Percentiles rank a stretch among this genome's conserved stretches.
These are phyloP conservation scores for Eubasilissa splendida DNA, from an alignment of 2,888 invertebrate species.

Conservation along the genomic window DNA sequence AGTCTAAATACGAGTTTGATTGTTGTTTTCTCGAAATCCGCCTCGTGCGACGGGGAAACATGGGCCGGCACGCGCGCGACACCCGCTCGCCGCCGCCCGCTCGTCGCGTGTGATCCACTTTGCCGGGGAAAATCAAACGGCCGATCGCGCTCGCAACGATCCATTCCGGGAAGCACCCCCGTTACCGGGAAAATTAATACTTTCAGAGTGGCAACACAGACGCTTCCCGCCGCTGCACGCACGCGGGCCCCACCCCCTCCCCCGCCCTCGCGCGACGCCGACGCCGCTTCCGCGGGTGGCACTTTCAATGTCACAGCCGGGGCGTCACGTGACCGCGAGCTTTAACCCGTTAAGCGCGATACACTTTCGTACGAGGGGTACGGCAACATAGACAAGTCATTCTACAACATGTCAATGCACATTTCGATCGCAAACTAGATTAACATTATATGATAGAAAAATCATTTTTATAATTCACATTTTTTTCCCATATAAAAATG, in stretches of 20 bases:
- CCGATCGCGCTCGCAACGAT: conserved; percentile 16
- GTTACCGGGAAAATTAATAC: conserved; percentile 45
- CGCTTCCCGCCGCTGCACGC: background rate
- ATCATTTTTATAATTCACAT: too few relatives aligned
- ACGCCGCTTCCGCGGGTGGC: background rate
- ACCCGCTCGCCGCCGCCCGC: background rate
- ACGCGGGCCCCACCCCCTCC: background rate
- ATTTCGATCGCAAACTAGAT: too few relatives aligned
- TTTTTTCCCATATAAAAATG: too few relatives aligned
- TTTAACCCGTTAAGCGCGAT: too few relatives aligned
- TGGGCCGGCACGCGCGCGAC: background rate
- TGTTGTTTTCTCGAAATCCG: too few relatives aligned
- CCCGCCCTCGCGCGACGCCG: background rate
- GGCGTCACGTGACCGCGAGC: background rate
- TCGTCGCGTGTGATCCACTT: background rate
- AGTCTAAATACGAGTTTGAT: too few relatives aligned
- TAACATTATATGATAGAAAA: too few relatives aligned
- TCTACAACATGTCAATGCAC: too few relatives aligned
- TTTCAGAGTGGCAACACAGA: conserved; percentile 16
- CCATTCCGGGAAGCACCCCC: conserved; percentile 35
- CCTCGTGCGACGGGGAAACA: too few relatives aligned
- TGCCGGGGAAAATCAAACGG: background rate
- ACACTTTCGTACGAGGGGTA: too few relatives aligned
- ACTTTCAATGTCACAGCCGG: conserved; percentile 9
- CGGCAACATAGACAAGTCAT: too few relatives aligned